Percentiles rank a stretch among this genome's conserved stretches.
These are phyloP conservation scores for Notothenia rossii DNA, from an alignment of 2,113 vertebrate species.

Conservation along the genomic window DNA sequence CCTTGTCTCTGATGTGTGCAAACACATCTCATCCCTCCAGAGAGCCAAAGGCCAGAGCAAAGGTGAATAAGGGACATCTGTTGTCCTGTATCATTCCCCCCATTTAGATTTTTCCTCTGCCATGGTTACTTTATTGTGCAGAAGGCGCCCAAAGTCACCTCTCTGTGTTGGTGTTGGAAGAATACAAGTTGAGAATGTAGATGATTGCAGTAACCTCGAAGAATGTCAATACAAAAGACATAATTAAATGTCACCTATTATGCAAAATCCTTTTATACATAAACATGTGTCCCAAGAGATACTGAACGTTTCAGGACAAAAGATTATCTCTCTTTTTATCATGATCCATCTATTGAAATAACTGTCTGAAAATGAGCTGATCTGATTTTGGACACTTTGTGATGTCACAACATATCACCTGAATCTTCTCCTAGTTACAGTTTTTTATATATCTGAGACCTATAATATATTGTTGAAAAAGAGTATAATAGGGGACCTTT, in stretches of 20 bases:
- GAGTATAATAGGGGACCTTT: neutral
- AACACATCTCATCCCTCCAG: slow-evolving; percentile 46
- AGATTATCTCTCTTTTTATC: no score
- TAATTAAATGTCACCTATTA: no score
- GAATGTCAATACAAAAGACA: neutral
- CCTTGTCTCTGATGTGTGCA: slow-evolving; percentile 62
- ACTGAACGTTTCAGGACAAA: no score
- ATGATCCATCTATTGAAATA: no score
- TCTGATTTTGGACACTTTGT: no score
- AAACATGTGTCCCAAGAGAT: no score
- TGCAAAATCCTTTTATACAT: no score
- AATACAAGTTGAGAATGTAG: neutral
- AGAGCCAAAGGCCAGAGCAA: slow-evolving; percentile 33
- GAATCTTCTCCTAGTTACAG: no score
- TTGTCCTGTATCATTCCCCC: slow-evolving; percentile 41
- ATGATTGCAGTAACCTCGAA: neutral
- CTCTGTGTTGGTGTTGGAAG: neutral
- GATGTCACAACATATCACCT: no score
- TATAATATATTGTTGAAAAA: no score
- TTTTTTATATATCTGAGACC: no score
- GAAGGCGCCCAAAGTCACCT: slow-evolving; percentile 29
- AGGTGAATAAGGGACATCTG: slow-evolving; percentile 59
- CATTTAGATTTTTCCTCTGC: neutral
- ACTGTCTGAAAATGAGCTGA: no score
- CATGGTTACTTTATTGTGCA: slow-evolving; percentile 2